Conservation (phyloP, 1,140 invertebrate genomes). For the Bicyclus anynana region DNA sequence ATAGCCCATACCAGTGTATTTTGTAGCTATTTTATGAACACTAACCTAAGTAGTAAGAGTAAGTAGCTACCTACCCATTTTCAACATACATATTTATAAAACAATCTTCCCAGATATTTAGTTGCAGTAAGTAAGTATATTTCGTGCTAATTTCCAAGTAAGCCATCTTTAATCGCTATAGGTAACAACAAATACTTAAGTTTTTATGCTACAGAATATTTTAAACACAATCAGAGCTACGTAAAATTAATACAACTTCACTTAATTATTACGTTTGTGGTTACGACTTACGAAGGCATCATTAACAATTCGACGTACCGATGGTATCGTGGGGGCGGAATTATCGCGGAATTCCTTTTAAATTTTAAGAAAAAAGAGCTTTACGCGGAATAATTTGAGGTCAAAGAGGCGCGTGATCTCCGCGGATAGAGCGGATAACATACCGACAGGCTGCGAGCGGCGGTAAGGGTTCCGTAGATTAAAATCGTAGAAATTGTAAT, state of each 20-base stretch:
- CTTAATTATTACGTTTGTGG: conserved; percentile 48
- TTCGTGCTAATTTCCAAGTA: too few species aligned
- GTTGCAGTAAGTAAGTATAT: too few species aligned
- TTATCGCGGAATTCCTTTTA: conserved; percentile 52
- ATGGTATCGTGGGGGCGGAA: conserved; percentile 45
- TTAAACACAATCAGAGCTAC: background rate
- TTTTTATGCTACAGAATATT: background rate
- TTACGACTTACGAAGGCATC: conserved; percentile 39
- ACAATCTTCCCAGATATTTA: too few species aligned
- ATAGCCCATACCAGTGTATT: too few species aligned
- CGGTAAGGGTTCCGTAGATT: background rate
- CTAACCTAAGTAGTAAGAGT: too few species aligned
- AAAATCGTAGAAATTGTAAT: background rate
- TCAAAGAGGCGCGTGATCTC: conserved; percentile 41
- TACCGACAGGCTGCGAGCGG: background rate
- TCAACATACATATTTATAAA: too few species aligned
- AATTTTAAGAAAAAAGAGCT: conserved; percentile 50
- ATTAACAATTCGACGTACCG: conserved; percentile 63
- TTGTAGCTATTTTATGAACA: too few species aligned
- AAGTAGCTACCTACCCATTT: too few species aligned
- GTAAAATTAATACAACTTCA: background rate
- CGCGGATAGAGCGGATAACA: conserved; percentile 21
- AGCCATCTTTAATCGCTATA: too few species aligned
- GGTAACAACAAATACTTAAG: too few species aligned
- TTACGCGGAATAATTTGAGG: conserved; percentile 60